Base-by-base conservation (phyloP, 2,113 vertebrate genomes). In the Hemichromis elongatus region DNA sequence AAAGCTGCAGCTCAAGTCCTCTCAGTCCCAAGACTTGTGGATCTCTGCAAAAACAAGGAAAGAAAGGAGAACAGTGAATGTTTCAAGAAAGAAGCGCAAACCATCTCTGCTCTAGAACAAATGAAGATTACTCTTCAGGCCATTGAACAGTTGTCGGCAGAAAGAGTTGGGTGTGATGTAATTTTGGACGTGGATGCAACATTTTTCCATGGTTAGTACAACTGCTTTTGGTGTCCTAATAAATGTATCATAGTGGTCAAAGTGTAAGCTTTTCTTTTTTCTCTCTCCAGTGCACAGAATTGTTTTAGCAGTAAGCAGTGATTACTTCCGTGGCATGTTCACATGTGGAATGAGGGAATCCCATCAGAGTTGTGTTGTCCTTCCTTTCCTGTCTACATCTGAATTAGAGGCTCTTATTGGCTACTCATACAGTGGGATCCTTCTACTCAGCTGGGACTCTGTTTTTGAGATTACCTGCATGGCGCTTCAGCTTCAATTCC, bases 251-350 rank as follows among this genome's bases (percentile, higher is more conserved):
- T 47, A 11, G 4, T 56, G 26, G 9, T 30, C 5, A 37, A 75
- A 79, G 6, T 26, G 7, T 30, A 3, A 77, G 4, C 24, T 63
- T 19, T 45, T 80, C 4, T 57, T 55, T 50, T 91, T 8, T 85
- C 7, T 80, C 12, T 81, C 11, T 80, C 9, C 33, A 99, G 98
- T 96, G 55, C 98, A 99, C 90, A 96, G 96, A 89, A 94, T 97
- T 73, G 91, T 97, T 66, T 92, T 98, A 90, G 97, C 97, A 42
- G 97, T 97, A 18, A 97, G 96, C 95, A 98, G 97, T 18, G 97
- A 97, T 83, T 99, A 97, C 94, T 99, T 99, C 92, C 95, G 96
- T 4, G 97, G 96, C 11, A 98, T 98, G 97, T 97, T 99, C 89
- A 96, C 96, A 56, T 96, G 96, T 4, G 97, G 97, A 30, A 99